Evolutionary conservation across 2,797 vertebrate genomes (phyloP), one percentile per base, ranked within the genome.

Genomic region (Ctenochaetus hawaiiensis): DNA sequence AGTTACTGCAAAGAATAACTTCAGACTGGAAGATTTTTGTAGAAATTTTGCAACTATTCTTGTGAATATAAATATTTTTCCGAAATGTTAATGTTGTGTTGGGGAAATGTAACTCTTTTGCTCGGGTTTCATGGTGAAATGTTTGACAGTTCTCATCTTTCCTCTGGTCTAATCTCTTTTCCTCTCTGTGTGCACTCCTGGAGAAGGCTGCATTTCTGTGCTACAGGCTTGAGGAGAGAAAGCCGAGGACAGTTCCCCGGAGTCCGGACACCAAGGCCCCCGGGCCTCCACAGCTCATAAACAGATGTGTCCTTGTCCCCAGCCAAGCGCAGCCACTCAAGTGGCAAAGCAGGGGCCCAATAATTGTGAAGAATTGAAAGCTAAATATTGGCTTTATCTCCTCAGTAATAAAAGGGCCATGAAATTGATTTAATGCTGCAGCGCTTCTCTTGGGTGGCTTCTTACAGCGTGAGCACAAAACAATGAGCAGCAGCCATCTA

Each of bases 361-460:
- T 95, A 94, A 94, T 95, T 95, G 93, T 94, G 94, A 95, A 92
- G 93, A 95, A 95, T 92, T 94, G 94, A 94, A 94, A 95, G 96
- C 92, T 94, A 94, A 94, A 95, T 92, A 92, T 93, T 93, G 95
- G 90, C 92, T 95, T 95, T 91, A 95, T 96, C 95, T 95, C 85
- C 17, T 91, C 90, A 91, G 94, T 95, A 94, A 94, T 94, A 96
- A 96, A 96, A 95, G 94, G 94, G 92, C 95, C 96, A 90, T 96
- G 96, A 96, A 97, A 97, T 97, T 96, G 95, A 95, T 96, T 96
- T 96, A 95, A 96, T 96, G 95, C 94, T 93, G 95, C 95, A 90
- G 89, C 93, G 94, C 93, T 93, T 96, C 95, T 96, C 95, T 94
- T 92, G 94, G 95, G 89, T 94, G 88, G 92, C 53, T 87, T 94